Evolutionary conservation across 2,113 vertebrate genomes (phyloP).

Genomic region (chimpanzee (Pan troglodytes)): NHGRI_mPanTro3-v2.1_pri NC_086015.1:126259001-126259500

Average conservation of each 20-base stretch:
- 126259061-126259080: background rate
- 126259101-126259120: background rate
- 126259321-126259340: background rate
- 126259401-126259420: background rate
- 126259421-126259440: background rate
- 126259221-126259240: background rate
- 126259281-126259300: background rate
- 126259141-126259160: background rate
- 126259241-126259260: background rate
- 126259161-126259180: background rate
- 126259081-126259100: background rate
- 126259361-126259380: background rate
- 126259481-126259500: background rate
- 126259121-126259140: background rate
- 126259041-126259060: background rate
- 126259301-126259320: background rate
- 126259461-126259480: background rate
- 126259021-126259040: too few species aligned
- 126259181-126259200: background rate
- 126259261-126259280: background rate
- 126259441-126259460: too few species aligned
- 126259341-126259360: background rate
- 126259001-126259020: background rate
- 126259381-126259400: constrained; percentile 21
- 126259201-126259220: background rate